Evolutionary conservation across 1,140 invertebrate species (phyloP), one percentile per base, ranked within the genome.

Genomic region (Drosophila novamexicana): DNA sequence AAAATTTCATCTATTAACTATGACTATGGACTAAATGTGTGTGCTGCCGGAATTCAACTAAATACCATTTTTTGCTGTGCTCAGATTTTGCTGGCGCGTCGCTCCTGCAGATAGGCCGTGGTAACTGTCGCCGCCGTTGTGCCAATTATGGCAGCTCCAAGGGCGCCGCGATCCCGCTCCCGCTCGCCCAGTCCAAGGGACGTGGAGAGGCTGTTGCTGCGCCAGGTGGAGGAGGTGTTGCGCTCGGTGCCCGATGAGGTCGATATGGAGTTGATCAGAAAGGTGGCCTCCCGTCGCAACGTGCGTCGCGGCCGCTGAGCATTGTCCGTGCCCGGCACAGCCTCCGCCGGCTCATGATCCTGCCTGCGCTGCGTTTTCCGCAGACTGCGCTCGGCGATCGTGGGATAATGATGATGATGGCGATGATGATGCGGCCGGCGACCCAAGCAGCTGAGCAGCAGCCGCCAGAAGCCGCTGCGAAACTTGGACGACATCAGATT

Each of bases 401-500:
- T 59, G 4, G 50, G 18, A 6, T 85, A 67, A 1, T 52, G 34
- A 39, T 66, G 64, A 50, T 81, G 81, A 50, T 68, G 77, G 16
- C 67, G 76, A 68, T 82, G 83, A 52, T 79, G 84, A 47, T 82
- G 73, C 1, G 72, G 37, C 9, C 79, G 45, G 36, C 66, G 83
- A 14, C 86, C 79, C 16, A 82, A 65, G 32, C 91, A 81, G 0
- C 64, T 73, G 9, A 92, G 83, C 58, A 93, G 56, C 4, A 93
- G 92, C 7, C 83, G 70, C 82, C 82, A 93, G 84, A 98, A 98
- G 1, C 97, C 97, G 14, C 96, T 95, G 4, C 97, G 94, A 93
- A 98, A 98, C 92, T 98, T 98, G 0, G 96, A 97, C 39, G 97
- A 97, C 96, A 97, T 97, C 12, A 97, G 93, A 90, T 97, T 97